Base-by-base conservation (phyloP, 2,888 invertebrate species). In the Liopterus haemorrhoidalis region DNA sequence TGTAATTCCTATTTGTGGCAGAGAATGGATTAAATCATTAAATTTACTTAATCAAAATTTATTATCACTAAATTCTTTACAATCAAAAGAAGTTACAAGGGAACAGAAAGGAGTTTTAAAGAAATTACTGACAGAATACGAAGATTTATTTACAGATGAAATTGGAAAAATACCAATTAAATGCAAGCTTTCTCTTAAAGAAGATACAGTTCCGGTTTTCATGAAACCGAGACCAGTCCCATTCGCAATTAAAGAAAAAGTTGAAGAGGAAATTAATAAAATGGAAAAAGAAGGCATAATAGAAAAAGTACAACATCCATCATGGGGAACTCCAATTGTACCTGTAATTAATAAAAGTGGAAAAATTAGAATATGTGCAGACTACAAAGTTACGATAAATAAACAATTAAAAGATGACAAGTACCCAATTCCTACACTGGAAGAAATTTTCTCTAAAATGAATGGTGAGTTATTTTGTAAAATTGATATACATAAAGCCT, bases 401-500 rank as follows among this genome's bases (percentile, higher is more conserved):
- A 30, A 30, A 31, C n/a, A 44, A 12, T 15, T 46, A 14, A 51
- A 51, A 20, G 40, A 31, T 18, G 40, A 40, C 30, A 40, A 31
- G 9, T 40, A 40, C 30, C 70, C 71, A 4, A 65, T 52, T 41
- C 49, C 46, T 18, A 8, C 30, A 24, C 27, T 43, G 12, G 46
- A 50, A 21, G 41, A 43, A n/a, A 42, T 50, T 31, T 50, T 46
- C 25, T 30, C 38, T 2, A 41, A 52, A 35, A 41, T 53, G 46
- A 37, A 48, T 27, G 43, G 50, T 24, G 24, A 41, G 31, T 41
- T 43, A 14, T 54, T 47, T 31, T 50, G 33, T 35, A 33, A 21
- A 14, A 24, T 51, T 12, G 49, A 51, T 20, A 39, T 51, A 16
- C 38, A 24, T 4, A 42, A 44, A 28, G 50, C 50, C 11, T 48